These are phyloP conservation scores for Pachyrhynchus sulphureomaculatus DNA, from an alignment of 1,140 invertebrate genomes.

Conservation along the genomic window DNA sequence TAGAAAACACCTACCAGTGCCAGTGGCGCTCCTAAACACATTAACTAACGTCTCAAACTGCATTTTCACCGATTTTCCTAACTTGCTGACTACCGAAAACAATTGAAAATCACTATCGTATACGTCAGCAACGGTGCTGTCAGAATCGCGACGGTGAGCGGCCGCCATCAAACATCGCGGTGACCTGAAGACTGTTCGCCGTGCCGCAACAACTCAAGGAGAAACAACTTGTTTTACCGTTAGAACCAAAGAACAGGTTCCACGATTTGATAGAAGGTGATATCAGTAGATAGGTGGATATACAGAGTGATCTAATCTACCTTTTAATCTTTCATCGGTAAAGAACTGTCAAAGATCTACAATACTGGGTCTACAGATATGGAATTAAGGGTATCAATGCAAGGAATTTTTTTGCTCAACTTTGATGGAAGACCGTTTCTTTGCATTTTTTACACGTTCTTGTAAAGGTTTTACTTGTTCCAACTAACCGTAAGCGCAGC, in stretches of 20 bases:
- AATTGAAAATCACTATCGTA: constrained; percentile 24
- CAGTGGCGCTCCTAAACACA: constrained; percentile 47
- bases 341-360: no score
- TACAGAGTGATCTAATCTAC: constrained; percentile 4
- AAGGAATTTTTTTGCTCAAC: no score
- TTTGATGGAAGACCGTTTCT: no score
- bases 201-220: constrained; percentile 11
- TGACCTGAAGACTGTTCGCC: constrained; percentile 9
- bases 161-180: constrained; percentile 33
- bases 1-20: constrained; percentile 25
- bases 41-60: constrained; percentile 48
- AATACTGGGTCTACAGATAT: no score
- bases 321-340: no score
- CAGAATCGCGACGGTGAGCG: constrained; percentile 8
- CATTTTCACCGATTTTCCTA: constrained; percentile 38
- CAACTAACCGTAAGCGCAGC: no score
- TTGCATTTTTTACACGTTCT: no score
- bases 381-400: no score
- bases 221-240: constrained; percentile 37
- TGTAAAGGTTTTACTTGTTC: no score
- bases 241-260: constrained; percentile 35
- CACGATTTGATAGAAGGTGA: constrained; percentile 16
- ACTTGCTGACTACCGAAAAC: constrained; percentile 23
- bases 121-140: constrained; percentile 26
- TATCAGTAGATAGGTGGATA: constrained; percentile 22